phyloP scores from a whole-genome alignment of 1,140 invertebrate genomes.

The Coptotermes formosanus region DNA sequence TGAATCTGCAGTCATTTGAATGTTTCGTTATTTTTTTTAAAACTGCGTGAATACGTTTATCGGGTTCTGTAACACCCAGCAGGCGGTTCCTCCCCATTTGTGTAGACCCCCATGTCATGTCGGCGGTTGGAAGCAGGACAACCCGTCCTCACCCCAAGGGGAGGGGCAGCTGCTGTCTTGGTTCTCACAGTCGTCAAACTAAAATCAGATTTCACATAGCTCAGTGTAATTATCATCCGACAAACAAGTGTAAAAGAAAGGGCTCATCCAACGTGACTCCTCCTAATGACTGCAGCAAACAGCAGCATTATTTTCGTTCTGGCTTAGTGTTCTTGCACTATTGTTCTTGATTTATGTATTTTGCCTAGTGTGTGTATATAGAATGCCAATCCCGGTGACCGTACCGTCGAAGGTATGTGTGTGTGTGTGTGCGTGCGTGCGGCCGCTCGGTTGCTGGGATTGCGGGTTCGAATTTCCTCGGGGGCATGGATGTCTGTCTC shows the following conservation, averaged over 20 bases:
- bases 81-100: neutral
- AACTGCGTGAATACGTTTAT: neutral
- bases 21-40: constrained; percentile 16
- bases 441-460: too few relatives aligned
- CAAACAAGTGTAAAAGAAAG: neutral
- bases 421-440: too few relatives aligned
- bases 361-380: too few relatives aligned
- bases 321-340: too few relatives aligned
- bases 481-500: too few relatives aligned
- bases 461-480: too few relatives aligned
- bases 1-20: constrained; percentile 2
- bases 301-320: too few relatives aligned
- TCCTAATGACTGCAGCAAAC: too few relatives aligned
- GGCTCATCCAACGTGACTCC: neutral
- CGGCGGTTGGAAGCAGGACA: neutral
- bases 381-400: too few relatives aligned
- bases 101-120: neutral
- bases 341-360: too few relatives aligned
- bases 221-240: neutral
- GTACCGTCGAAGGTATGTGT: too few relatives aligned
- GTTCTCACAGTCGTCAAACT: neutral
- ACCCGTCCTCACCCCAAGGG: neutral
- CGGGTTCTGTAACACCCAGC: neutral
- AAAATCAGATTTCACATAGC: neutral
- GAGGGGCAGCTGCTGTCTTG: neutral